These are phyloP conservation scores for Coturnix japonica DNA, from an alignment of 2,113 vertebrate species.

Conservation along the genomic window DNA sequence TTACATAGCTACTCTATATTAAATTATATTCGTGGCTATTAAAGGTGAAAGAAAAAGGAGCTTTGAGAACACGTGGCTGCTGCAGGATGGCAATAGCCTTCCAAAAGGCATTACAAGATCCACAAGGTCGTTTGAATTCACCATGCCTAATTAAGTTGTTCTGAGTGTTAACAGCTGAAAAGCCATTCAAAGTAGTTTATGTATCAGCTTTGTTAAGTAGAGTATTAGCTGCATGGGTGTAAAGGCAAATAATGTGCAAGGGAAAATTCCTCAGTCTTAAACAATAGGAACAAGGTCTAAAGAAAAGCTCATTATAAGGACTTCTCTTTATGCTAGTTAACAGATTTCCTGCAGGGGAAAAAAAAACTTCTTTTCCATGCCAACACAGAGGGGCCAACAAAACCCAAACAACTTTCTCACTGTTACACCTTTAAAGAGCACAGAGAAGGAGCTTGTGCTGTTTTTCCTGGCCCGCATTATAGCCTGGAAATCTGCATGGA, in stretches of 20 bases:
- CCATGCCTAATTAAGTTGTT: slow-evolving; percentile 8
- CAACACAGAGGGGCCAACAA: not conserved
- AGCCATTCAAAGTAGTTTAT: not conserved
- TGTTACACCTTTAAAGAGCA: not conserved
- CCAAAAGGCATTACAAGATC: not conserved
- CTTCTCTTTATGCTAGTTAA: not conserved
- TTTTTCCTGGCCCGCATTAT: not conserved
- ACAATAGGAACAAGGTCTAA: not conserved
- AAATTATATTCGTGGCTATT: not conserved
- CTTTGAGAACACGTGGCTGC: not conserved
- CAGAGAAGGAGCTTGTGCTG: not conserved
- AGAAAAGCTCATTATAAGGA: not conserved
- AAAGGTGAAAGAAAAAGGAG: not conserved
- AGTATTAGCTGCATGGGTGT: not conserved
- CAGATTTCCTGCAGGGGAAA: not conserved
- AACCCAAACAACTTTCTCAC: not conserved
- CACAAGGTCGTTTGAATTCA: not conserved
- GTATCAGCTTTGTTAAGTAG: not conserved
- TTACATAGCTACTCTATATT: not conserved
- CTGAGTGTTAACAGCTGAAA: not conserved
- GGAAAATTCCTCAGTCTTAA: not conserved
- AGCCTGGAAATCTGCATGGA: not conserved
- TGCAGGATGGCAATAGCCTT: not conserved
- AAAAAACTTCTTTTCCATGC: not conserved
- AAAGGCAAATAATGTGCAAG: not conserved